Percentiles rank a stretch among this genome's conserved stretches.
These are phyloP conservation scores for Melanerpes formicivorus DNA, from an alignment of 2,113 vertebrate genomes.

Conservation along the genomic window DNA sequence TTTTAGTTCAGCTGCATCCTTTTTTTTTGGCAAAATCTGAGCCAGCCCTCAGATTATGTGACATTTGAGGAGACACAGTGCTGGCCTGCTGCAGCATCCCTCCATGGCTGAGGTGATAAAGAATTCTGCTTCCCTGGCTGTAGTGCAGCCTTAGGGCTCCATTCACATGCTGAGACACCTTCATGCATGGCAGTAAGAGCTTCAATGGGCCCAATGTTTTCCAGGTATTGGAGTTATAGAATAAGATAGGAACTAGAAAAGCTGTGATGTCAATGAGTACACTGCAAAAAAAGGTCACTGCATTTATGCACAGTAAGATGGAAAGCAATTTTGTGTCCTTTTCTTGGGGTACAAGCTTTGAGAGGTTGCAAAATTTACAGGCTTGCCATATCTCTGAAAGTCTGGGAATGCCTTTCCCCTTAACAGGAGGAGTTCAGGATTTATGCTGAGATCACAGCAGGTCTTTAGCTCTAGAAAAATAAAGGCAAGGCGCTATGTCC, in stretches of 20 bases:
- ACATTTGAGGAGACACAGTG: neutral
- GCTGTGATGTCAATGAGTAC: neutral
- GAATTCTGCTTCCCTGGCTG: neutral
- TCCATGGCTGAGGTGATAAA: neutral
- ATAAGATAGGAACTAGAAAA: neutral
- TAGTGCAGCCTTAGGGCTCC: neutral
- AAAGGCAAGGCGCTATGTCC: neutral
- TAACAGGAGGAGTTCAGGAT: neutral
- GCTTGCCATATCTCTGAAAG: accelerated
- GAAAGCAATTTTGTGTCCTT: neutral
- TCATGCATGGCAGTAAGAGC: neutral
- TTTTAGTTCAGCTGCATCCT: neutral
- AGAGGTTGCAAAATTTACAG: neutral
- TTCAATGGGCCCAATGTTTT: neutral
- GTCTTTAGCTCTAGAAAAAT: neutral
- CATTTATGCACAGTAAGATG: neutral
- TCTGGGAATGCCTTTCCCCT: neutral
- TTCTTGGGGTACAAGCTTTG: neutral
- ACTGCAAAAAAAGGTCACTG: neutral
- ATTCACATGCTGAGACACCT: neutral
- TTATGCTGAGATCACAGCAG: neutral
- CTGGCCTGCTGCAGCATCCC: neutral
- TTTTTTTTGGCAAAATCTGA: neutral
- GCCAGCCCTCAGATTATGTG: neutral
- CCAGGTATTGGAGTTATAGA: neutral